A percentile compares a stretch with the other conserved stretches of the same genome.
Evolutionary conservation across 2,113 vertebrate genomes (phyloP).

Genomic region (Bos taurus): DNA sequence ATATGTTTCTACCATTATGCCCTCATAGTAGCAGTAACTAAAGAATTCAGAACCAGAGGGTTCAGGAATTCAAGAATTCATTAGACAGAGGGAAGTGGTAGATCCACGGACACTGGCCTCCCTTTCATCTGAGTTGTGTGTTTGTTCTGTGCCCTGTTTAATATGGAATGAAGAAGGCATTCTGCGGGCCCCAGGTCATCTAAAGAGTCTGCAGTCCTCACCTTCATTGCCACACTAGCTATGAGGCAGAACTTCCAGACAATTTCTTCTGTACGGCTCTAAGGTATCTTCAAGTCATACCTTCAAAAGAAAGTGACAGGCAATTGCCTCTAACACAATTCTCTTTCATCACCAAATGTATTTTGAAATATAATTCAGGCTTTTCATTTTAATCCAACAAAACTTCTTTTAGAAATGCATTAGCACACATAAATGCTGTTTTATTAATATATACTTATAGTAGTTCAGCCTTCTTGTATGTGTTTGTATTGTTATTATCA

Average conservation of each 20-base stretch:
- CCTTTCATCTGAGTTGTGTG: not conserved
- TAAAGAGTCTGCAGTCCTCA: not conserved
- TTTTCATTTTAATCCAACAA: slow-evolving; percentile 22
- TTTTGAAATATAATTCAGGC: not conserved
- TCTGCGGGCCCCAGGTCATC: not conserved
- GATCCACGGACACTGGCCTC: not conserved
- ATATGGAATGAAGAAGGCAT: not conserved
- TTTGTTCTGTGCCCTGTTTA: not conserved
- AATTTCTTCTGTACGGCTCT: not conserved
- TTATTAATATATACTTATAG: not conserved
- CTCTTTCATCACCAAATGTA: not conserved
- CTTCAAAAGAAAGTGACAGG: not conserved
- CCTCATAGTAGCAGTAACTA: not conserved
- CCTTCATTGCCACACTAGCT: not conserved
- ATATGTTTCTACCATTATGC: not conserved
- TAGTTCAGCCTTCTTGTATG: not conserved
- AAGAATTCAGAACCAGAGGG: slow-evolving; percentile 21
- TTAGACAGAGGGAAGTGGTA: not conserved
- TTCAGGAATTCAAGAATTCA: not conserved
- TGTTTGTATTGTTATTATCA: not conserved
- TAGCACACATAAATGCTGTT: not conserved
- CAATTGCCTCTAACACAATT: not conserved
- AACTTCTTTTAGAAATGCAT: not conserved
- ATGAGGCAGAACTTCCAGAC: not conserved
- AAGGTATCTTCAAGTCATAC: not conserved